Base-by-base conservation (phyloP, 2,113 vertebrate species). In the Thamnaconus septentrionalis region DNA sequence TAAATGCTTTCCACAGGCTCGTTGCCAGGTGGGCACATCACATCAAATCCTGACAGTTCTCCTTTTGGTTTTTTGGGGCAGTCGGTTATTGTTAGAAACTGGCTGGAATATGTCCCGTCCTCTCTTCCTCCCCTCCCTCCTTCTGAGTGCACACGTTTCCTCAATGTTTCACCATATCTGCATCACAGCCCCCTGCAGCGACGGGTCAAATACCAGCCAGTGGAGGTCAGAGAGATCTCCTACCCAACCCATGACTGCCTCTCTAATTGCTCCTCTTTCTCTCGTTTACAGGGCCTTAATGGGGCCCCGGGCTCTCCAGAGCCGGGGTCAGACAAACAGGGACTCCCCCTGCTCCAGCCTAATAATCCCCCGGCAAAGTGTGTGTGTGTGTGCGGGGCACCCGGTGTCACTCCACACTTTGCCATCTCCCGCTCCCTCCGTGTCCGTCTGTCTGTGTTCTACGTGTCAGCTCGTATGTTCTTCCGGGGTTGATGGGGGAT, bases 241-340 rank as follows among this genome's bases (percentile, higher is more conserved):
- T 81, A 81, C 71, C 85, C 82, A 73, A 66, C 64, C 11, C 71
- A 65, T 76, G 66, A 75, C 76, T 73, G 53, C 53, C 45, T 59
- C 73, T 79, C 80, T 89, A 87, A 87, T 89, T 86, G 73, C 71
- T 76, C 54, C 62, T 81, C 60, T 71, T 86, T 80, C 71, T 82
- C 72, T 84, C 54, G 64, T 84, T 87, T 80, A 72, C 79, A 57
- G 55, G 52, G 62, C 59, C 78, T 76, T 80, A 80, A 48, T 51
- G 82, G 59, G 70, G 56, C 56, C 0, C 5, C 64, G 75, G 81
- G 62, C 44, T 45, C 5, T 45, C 7, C 57, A 42, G 45, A 64
- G 61, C 48, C 5, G 3, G 43, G 73, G 75, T 84, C 75, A 84
- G 60, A 59, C 1, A 2, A 77, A 70, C 51, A 42, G 53, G 45